Conservation (phyloP, 2,797 vertebrate species). For the Scleropages formosus region DNA sequence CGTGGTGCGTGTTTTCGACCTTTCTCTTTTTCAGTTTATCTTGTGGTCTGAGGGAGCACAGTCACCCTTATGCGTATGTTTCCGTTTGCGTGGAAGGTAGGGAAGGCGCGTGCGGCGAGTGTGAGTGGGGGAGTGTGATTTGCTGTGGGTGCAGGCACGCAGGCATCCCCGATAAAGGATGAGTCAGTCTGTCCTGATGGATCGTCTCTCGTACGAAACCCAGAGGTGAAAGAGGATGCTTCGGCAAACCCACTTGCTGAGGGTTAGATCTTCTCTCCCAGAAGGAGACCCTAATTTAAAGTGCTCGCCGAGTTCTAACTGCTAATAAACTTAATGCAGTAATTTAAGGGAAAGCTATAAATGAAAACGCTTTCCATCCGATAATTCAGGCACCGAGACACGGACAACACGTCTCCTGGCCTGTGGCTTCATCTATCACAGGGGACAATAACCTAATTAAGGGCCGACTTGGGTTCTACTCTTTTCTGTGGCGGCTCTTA, state of each 20-base stretch:
- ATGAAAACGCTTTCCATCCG: slow-evolving; percentile 32
- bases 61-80: background rate
- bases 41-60: no score
- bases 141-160: no score
- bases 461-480: slow-evolving; percentile 23
- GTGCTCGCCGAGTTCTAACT: slow-evolving; percentile 36
- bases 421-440: slow-evolving; percentile 32
- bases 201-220: slow-evolving; percentile 18
- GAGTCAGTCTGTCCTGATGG: slow-evolving; percentile 24
- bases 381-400: slow-evolving; percentile 38
- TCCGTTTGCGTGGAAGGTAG: background rate
- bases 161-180: background rate
- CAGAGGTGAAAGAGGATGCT: slow-evolving; percentile 8
- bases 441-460: slow-evolving; percentile 33
- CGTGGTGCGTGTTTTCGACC: no score
- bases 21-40: no score
- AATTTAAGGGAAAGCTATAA: slow-evolving; percentile 49
- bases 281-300: slow-evolving; percentile 27
- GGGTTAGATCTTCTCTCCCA: background rate
- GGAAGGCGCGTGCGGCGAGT: background rate
- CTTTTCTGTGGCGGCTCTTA: slow-evolving; percentile 21
- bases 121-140: background rate
- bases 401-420: slow-evolving; percentile 25
- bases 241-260: background rate
- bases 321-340: slow-evolving; percentile 60